phyloP scores from a whole-genome alignment of 2,888 invertebrate genomes.

The Cremastinae sp. region DNA sequence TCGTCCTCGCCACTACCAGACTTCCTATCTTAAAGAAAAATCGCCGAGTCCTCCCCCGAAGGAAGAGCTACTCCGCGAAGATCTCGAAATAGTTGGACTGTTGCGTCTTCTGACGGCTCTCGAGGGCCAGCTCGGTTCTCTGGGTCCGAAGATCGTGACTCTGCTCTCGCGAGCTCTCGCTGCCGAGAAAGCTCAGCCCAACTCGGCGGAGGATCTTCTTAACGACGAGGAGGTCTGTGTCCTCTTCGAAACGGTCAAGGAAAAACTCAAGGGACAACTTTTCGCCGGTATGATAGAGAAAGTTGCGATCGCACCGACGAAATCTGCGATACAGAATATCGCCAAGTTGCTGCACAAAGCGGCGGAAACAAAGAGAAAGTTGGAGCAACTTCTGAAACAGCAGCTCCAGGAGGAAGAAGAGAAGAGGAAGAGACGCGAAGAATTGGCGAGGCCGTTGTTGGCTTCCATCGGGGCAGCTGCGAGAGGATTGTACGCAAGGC shows the following conservation, averaged over 20 bases:
- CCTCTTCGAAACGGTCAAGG: slow-evolving; percentile 91
- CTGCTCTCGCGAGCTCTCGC: slow-evolving; percentile 89
- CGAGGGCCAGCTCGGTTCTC: slow-evolving; percentile 91
- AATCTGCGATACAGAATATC: slow-evolving; percentile 88
- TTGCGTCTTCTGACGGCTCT: slow-evolving; percentile 89
- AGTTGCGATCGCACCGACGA: slow-evolving; percentile 86
- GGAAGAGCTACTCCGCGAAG: slow-evolving; percentile 74
- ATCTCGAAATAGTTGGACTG: slow-evolving; percentile 80
- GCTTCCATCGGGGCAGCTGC: slow-evolving; percentile 44
- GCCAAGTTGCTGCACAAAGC: slow-evolving; percentile 88
- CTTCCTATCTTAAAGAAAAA: slow-evolving; percentile 76
- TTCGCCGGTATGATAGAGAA: slow-evolving; percentile 86
- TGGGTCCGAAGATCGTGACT: slow-evolving; percentile 90
- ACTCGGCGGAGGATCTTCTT: slow-evolving; percentile 88
- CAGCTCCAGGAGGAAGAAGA: slow-evolving; percentile 74
- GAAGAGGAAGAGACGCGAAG: slow-evolving; percentile 72
- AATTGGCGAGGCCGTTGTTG: slow-evolving; percentile 68
- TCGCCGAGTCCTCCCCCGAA: slow-evolving; percentile 71
- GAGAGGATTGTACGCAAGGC: slow-evolving; percentile 69
- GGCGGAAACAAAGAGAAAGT: slow-evolving; percentile 81
- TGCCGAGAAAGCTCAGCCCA: slow-evolving; percentile 87
- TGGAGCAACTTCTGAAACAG: slow-evolving; percentile 77
- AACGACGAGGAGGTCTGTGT: slow-evolving; percentile 88
- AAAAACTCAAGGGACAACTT: slow-evolving; percentile 90
- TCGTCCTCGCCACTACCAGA: slow-evolving; percentile 69